Base-by-base conservation (phyloP, 1,140 invertebrate genomes). In the Drosophila obscura region DNA sequence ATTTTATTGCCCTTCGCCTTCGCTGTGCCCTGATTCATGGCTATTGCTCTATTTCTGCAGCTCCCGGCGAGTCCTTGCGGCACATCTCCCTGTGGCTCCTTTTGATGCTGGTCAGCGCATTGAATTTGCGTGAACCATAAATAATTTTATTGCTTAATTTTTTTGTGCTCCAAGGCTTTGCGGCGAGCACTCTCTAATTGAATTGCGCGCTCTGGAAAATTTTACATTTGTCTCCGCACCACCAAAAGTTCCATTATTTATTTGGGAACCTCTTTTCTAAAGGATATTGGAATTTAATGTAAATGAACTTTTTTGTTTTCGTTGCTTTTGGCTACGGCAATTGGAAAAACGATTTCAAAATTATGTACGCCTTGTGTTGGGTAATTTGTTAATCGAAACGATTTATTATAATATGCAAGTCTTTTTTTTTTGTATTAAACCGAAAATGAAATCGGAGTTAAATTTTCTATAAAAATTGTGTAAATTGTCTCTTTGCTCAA, bases 131-230 rank as follows among this genome's bases (percentile, higher is more conserved):
- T 91, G 89, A 91, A 91, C 89, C 89, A 83, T 65, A 89, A 74
- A 89, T 39, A 91, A 91, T 91, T 91, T 91, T 91, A 91, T 91
- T 91, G 89, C 89, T 91, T 65, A 91, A 91, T 91, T 91, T 91
- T 90, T 87, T 87, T 76, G 67, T 77, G 55, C 52, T 67, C 57
- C 16, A 35, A 15, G 57, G 35, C 61, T 45, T 68, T 53, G 46
- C 71, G 51, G 61, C 67, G 49, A 77, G 61, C 73, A 41, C 35
- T 79, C 61, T 79, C 61, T 83, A 88, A 88, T 88, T 88, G 79
- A 88, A 85, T 67, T 62, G 72, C 76, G 73, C 76, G 61, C 58
- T 80, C 67, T 88, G 83, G 72, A 83, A 88, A 83, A 89, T 88
- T 88, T 80, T 16, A 88, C 84, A 88, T 88, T 88, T 88, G 75